Evolutionary conservation across 2,888 invertebrate genomes (phyloP).

Genomic region (Leptogaster cylindrica): DNA sequence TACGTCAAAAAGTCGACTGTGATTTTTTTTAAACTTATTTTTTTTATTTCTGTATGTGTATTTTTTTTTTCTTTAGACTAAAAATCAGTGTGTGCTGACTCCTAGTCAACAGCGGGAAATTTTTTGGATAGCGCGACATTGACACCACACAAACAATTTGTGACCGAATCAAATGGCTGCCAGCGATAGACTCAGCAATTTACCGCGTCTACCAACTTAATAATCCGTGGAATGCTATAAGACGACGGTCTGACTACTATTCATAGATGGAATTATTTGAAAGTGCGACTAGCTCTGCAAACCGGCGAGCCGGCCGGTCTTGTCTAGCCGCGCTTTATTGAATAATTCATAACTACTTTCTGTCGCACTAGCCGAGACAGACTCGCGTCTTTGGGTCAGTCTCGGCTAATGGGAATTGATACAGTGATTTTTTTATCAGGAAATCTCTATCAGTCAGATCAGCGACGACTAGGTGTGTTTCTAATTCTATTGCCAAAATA

Average conservation of each 20-base stretch:
- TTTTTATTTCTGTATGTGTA: background rate
- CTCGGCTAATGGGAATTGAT: constrained; percentile 22
- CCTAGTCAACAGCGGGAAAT: background rate
- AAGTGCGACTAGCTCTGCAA: constrained; percentile 13
- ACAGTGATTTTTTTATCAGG: constrained; percentile 19
- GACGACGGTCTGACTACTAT: constrained; percentile 20
- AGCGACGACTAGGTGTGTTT: background rate
- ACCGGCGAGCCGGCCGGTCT: constrained; percentile 28
- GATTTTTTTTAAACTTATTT: background rate
- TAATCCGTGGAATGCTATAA: background rate
- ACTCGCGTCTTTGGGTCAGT: constrained; percentile 32
- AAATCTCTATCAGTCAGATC: constrained; percentile 20
- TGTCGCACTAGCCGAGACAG: constrained; percentile 21
- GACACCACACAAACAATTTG: constrained; percentile 2
- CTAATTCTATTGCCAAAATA: background rate
- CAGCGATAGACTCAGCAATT: constrained; percentile 6
- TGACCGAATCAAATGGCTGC: background rate
- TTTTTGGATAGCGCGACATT: constrained; percentile 23
- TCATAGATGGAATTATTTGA: constrained; percentile 21
- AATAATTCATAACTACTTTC: constrained; percentile 30
- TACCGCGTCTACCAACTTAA: constrained; percentile 15
- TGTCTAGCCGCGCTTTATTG: constrained; percentile 36
- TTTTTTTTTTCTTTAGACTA: background rate
- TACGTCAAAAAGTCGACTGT: background rate
- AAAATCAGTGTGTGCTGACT: background rate